Percentiles rank a stretch among this genome's conserved stretches.
phyloP scores from a whole-genome alignment of 2,113 vertebrate genomes.

The Hemichromis elongatus region DNA sequence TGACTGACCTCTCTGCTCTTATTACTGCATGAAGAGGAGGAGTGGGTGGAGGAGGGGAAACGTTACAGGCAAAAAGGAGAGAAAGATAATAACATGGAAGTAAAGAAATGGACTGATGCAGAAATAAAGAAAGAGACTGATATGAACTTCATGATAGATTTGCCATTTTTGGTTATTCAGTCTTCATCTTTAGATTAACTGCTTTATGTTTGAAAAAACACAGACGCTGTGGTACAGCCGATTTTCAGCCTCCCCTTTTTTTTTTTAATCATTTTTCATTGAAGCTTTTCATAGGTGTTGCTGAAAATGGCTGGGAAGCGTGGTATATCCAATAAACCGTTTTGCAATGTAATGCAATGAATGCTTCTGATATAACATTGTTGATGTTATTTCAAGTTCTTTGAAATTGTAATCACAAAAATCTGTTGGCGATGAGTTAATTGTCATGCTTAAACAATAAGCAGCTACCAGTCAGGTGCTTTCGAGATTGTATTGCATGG shows the following conservation, averaged over 20 bases:
- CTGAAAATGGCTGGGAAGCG: neutral
- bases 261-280: accelerated
- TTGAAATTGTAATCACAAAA: neutral
- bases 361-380: neutral
- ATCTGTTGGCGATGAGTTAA: neutral
- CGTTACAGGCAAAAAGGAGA: neutral
- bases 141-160: neutral
- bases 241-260: neutral
- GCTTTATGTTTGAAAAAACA: neutral
- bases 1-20: slow-evolving; percentile 65
- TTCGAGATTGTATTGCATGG: neutral
- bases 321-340: neutral
- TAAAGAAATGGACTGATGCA: neutral
- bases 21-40: slow-evolving; percentile 42
- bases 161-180: neutral
- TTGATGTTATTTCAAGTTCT: neutral
- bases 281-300: accelerated
- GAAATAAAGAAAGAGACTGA: neutral
- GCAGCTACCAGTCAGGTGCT: neutral
- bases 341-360: neutral
- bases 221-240: neutral
- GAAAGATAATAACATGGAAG: neutral
- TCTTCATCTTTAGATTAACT: neutral
- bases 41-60: neutral
- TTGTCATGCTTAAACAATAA: neutral